A percentile compares a stretch with the other conserved stretches of the same genome.
phyloP scores from a whole-genome alignment of 2,797 vertebrate species.

The Myotis planiceps region DNA sequence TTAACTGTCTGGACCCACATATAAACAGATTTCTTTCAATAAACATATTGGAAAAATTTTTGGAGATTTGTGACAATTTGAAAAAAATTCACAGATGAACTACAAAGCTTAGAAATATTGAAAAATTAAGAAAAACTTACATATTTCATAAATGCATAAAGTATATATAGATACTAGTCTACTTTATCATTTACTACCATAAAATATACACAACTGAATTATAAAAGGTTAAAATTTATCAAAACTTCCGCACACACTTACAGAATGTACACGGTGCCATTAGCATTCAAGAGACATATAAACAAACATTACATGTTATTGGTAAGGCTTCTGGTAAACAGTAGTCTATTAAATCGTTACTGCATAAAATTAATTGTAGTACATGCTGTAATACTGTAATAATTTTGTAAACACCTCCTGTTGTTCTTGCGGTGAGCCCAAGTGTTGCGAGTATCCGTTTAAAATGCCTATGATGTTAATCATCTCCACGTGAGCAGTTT shows the following conservation, averaged over 20 bases:
- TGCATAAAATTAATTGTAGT: neutral
- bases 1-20: neutral
- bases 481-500: neutral
- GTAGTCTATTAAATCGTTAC: neutral
- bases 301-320: neutral
- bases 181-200: neutral
- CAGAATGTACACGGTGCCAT: neutral
- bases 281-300: neutral
- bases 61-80: neutral
- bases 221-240: neutral
- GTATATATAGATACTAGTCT: neutral
- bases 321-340: neutral
- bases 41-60: neutral
- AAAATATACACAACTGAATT: neutral
- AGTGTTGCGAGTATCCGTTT: too few relatives aligned
- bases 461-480: neutral
- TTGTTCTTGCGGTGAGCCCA: neutral
- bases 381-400: neutral
- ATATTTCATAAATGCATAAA: neutral
- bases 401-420: neutral
- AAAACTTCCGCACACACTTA: neutral
- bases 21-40: neutral
- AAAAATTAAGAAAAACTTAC: neutral
- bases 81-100: neutral
- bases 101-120: neutral